These are phyloP conservation scores for Mythimna loreyi DNA, from an alignment of 2,888 invertebrate genomes.

Conservation along the genomic window DNA sequence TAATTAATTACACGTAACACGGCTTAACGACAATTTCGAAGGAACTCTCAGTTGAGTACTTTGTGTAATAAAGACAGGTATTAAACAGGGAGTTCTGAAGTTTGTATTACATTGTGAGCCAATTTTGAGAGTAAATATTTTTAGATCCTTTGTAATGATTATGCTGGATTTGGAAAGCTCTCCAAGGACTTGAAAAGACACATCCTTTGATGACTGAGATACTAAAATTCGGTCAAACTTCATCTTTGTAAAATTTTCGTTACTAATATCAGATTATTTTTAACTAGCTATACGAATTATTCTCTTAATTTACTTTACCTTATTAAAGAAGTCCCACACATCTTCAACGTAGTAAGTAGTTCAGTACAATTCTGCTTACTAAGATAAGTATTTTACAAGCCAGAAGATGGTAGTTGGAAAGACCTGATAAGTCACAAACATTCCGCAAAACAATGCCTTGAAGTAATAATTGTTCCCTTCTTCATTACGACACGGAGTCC, in stretches of 20 bases:
- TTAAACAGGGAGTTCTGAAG: constrained; percentile 69
- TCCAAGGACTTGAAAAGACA: background rate
- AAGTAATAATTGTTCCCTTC: constrained; percentile 61
- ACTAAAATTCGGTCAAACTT: background rate
- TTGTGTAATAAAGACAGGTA: constrained; percentile 73
- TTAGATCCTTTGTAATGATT: constrained; percentile 10
- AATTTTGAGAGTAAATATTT: constrained; percentile 53
- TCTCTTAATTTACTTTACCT: background rate
- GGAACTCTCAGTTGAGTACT: constrained; percentile 73
- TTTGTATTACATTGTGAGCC: constrained; percentile 69
- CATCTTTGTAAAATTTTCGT: background rate
- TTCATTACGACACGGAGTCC: constrained; percentile 57
- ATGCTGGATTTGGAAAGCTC: constrained; percentile 11
- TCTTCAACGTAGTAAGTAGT: no score
- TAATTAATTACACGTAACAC: constrained; percentile 85
- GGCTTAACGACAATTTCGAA: constrained; percentile 77
- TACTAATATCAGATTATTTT: no score
- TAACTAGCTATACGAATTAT: no score
- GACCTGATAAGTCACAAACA: constrained; percentile 53
- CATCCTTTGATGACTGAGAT: background rate
- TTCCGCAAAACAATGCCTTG: constrained; percentile 51
- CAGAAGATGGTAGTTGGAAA: constrained; percentile 27
- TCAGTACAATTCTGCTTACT: constrained; percentile 15
- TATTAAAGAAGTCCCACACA: background rate
- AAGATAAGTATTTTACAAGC: constrained; percentile 55